phyloP scores from a whole-genome alignment of 2,113 vertebrate genomes.

The Eonycteris spelaea region DNA sequence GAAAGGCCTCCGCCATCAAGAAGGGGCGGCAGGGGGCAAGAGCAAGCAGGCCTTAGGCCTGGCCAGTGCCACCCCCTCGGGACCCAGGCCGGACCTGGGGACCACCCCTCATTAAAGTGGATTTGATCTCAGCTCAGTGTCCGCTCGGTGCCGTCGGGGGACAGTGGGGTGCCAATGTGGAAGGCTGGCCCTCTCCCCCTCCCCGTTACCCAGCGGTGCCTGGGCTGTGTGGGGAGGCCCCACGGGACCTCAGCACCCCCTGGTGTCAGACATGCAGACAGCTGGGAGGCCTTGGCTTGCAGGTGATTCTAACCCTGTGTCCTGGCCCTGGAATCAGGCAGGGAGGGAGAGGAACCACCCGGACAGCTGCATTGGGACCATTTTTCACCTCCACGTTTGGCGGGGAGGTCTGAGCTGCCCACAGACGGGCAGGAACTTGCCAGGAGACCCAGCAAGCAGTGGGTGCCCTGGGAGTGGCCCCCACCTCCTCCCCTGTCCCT shows the following conservation, averaged over 20 bases:
- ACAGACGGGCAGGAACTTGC: neutral
- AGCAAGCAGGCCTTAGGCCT: fast-evolving
- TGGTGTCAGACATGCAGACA: neutral
- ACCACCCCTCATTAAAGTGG: slow-evolving; percentile 48
- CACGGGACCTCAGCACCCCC: neutral
- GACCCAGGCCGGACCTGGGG: slow-evolving; percentile 30
- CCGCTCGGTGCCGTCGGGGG: slow-evolving; percentile 64
- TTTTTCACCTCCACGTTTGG: neutral
- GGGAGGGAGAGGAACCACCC: neutral
- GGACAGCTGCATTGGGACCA: too few relatives aligned
- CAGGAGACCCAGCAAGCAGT: neutral
- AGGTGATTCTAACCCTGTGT: too few relatives aligned
- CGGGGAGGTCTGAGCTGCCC: neutral
- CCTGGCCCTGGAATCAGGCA: neutral
- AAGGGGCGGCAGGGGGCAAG: neutral
- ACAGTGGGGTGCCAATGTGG: neutral
- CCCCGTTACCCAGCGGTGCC: fast-evolving
- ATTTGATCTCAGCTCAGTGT: neutral
- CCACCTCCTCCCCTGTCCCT: fast-evolving
- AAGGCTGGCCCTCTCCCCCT: neutral
- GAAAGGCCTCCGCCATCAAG: neutral
- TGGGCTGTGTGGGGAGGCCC: fast-evolving
- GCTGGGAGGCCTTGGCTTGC: fast-evolving
- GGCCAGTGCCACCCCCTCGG: fast-evolving
- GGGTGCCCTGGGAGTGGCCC: too few relatives aligned